These are phyloP conservation scores for Gymnobelideus leadbeateri DNA, from an alignment of 2,113 vertebrate genomes.

Conservation along the genomic window DNA sequence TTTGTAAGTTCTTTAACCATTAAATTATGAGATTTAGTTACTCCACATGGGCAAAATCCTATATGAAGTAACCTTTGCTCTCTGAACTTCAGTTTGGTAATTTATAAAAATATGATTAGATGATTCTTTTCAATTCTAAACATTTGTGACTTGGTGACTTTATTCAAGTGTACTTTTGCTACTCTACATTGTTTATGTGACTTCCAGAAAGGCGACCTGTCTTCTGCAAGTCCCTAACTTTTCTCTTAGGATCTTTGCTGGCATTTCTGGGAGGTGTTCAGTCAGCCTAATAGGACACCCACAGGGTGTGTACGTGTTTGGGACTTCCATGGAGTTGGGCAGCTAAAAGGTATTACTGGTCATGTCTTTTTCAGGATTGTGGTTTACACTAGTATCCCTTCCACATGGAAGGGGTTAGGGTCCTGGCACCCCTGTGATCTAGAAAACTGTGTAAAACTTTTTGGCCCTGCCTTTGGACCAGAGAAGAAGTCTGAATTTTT, in stretches of 20 bases:
- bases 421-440: too few relatives aligned
- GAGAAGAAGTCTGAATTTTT: too few relatives aligned
- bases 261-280: not conserved
- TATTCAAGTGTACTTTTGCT: not conserved
- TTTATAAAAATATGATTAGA: not conserved
- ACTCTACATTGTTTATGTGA: not conserved
- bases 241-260: not conserved
- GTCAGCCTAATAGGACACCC: not conserved
- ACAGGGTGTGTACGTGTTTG: not conserved
- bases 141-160: not conserved
- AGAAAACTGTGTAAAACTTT: too few relatives aligned
- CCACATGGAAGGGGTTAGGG: too few relatives aligned
- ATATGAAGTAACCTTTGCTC: not conserved
- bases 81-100: not conserved
- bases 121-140: not conserved
- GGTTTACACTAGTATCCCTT: not conserved
- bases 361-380: not conserved
- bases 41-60: not conserved
- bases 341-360: not conserved
- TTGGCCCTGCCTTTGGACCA: too few relatives aligned
- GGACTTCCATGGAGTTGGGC: not conserved
- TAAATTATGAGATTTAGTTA: not conserved
- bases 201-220: not conserved
- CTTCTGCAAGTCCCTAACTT: not conserved
- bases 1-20: not conserved